Percentiles rank a stretch among this genome's conserved stretches.
phyloP scores from a whole-genome alignment of 1,140 invertebrate species.

The Drosophila nigrodunni region DNA sequence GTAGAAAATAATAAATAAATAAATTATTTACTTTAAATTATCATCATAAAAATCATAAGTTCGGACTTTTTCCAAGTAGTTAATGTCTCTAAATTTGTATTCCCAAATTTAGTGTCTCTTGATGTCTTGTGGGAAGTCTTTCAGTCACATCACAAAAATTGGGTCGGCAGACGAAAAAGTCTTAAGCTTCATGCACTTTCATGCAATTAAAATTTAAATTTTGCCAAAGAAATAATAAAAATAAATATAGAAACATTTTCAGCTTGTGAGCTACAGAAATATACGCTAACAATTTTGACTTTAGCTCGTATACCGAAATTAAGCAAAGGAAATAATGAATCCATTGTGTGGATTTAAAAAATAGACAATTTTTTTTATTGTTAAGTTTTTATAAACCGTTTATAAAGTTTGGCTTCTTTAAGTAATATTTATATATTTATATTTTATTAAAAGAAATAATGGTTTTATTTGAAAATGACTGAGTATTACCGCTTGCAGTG shows the following conservation, averaged over 20 bases:
- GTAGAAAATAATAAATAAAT: neutral
- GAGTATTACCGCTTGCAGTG: neutral
- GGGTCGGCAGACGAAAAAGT: slow-evolving; percentile 24
- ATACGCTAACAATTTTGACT: neutral
- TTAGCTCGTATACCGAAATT: too few relatives aligned
- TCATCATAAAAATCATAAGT: neutral
- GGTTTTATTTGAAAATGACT: neutral
- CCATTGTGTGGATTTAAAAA: too few relatives aligned
- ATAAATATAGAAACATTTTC: slow-evolving; percentile 12
- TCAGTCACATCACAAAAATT: slow-evolving; percentile 20
- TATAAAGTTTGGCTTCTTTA: too few relatives aligned
- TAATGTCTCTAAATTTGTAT: too few relatives aligned
- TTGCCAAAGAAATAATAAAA: slow-evolving; percentile 33
- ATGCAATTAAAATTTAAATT: slow-evolving; percentile 60
- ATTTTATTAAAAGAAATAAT: neutral
- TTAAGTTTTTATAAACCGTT: too few relatives aligned
- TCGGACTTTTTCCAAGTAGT: neutral
- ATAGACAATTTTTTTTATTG: too few relatives aligned
- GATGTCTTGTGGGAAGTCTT: neutral
- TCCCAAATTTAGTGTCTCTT: neutral
- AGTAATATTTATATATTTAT: too few relatives aligned
- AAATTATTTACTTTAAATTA: neutral
- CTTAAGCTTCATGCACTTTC: slow-evolving; percentile 34
- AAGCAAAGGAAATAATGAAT: too few relatives aligned
- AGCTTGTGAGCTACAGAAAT: neutral